Percentiles rank a stretch among this genome's conserved stretches.
These are phyloP conservation scores for Oophaga sylvatica DNA, from an alignment of 2,797 vertebrate genomes.

Conservation along the genomic window DNA sequence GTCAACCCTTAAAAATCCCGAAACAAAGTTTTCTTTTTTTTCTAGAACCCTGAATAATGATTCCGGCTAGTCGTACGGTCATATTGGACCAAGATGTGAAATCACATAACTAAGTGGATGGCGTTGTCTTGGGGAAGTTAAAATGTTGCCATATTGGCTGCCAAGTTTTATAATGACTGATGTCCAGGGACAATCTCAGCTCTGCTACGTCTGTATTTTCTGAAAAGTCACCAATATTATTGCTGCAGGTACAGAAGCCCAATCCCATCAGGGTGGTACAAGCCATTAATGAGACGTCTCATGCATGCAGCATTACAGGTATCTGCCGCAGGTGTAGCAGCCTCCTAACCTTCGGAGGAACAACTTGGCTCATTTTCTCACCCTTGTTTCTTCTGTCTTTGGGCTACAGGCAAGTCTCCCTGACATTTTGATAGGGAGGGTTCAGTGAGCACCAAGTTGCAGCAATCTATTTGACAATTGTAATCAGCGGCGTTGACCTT, in stretches of 20 bases:
- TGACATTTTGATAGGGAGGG: constrained; percentile 65
- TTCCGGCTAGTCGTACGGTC: too few species aligned
- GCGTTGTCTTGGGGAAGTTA: too few species aligned
- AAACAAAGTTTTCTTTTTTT: too few species aligned
- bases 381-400: constrained; percentile 51
- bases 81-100: too few species aligned
- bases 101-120: too few species aligned
- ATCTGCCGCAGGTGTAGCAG: not conserved
- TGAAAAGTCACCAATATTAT: too few species aligned
- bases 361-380: not conserved
- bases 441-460: not conserved
- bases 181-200: not conserved
- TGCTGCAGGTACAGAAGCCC: not conserved
- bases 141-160: not conserved
- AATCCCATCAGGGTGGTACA: not conserved
- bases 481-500: constrained; percentile 68
- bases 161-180: not conserved
- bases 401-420: constrained; percentile 46
- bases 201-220: not conserved
- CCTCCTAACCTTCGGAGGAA: not conserved
- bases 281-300: not conserved
- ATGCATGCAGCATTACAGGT: not conserved
- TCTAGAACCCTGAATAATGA: too few species aligned
- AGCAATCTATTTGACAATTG: constrained; percentile 57
- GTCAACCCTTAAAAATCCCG: too few species aligned